Conservation (phyloP, 1,140 invertebrate species). For the Trinorchestia longiramus region DNA sequence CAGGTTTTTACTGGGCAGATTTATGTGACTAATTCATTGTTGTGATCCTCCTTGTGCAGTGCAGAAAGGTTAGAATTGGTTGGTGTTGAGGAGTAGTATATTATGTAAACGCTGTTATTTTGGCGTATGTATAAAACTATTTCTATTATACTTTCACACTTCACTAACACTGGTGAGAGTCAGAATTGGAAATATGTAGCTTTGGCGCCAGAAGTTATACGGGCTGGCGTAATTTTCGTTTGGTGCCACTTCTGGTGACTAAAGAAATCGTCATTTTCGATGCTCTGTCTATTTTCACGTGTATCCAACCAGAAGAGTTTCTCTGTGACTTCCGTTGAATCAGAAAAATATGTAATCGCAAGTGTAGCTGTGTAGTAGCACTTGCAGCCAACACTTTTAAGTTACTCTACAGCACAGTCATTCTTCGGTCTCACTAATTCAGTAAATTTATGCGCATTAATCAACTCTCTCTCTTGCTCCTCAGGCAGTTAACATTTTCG, state of each 20-base stretch:
- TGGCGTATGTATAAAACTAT: not conserved
- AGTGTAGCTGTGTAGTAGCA: not conserved
- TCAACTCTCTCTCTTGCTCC: constrained; percentile 29
- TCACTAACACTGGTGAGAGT: not conserved
- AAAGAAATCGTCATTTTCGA: not conserved
- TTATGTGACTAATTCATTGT: not conserved
- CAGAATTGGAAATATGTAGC: not conserved
- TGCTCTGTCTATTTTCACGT: not conserved
- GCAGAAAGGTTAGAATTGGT: not conserved
- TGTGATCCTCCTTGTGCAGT: not conserved
- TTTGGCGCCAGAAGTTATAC: not conserved
- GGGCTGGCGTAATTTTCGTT: not conserved
- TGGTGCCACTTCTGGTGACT: not conserved
- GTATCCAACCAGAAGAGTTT: not conserved
- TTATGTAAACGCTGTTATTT: not conserved
- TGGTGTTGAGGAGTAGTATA: not conserved
- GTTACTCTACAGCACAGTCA: not conserved
- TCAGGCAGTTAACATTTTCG: not conserved
- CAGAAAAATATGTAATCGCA: not conserved
- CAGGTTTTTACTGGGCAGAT: not conserved
- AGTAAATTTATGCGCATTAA: constrained; percentile 45
- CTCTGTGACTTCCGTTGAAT: not conserved
- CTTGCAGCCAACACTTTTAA: not conserved
- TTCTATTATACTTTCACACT: not conserved
- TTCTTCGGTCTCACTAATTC: not conserved